Conservation (phyloP, 2,113 vertebrate species). For the Anolis sagrei region DNA sequence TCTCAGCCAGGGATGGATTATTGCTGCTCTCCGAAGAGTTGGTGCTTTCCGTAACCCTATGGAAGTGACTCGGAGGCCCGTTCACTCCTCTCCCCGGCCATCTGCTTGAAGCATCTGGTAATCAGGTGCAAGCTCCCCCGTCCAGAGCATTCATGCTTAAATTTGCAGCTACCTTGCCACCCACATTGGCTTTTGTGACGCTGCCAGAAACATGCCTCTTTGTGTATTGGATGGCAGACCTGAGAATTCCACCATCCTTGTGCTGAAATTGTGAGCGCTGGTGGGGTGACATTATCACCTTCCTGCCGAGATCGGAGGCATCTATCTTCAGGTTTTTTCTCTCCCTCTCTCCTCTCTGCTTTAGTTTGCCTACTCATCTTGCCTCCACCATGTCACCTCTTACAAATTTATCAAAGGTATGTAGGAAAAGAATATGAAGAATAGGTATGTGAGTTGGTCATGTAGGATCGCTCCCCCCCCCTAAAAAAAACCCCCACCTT, state of each 20-base stretch:
- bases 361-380: constrained; percentile 47
- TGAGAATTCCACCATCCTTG: constrained; percentile 69
- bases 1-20: constrained; percentile 54
- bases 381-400: constrained; percentile 44
- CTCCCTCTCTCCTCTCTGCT: constrained; percentile 33
- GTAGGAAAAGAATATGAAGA: constrained; percentile 20
- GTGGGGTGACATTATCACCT: constrained; percentile 65
- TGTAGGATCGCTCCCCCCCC: constrained; percentile 60
- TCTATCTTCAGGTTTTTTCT: constrained; percentile 50
- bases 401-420: constrained; percentile 43
- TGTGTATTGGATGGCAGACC: constrained; percentile 70
- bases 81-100: constrained; percentile 81
- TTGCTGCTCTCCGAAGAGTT: constrained; percentile 67
- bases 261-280: constrained; percentile 55
- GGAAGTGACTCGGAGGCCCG: constrained; percentile 78
- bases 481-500: too few species aligned
- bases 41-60: constrained; percentile 79
- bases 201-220: constrained; percentile 78
- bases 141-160: constrained; percentile 83
- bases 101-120: constrained; percentile 86
- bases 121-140: constrained; percentile 83
- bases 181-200: constrained; percentile 80
- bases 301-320: constrained; percentile 57
- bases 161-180: constrained; percentile 85
- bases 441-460: constrained; percentile 51